These are phyloP conservation scores for Rhopalosiphum nymphaeae DNA, from an alignment of 2,888 invertebrate genomes.

Conservation along the genomic window DNA sequence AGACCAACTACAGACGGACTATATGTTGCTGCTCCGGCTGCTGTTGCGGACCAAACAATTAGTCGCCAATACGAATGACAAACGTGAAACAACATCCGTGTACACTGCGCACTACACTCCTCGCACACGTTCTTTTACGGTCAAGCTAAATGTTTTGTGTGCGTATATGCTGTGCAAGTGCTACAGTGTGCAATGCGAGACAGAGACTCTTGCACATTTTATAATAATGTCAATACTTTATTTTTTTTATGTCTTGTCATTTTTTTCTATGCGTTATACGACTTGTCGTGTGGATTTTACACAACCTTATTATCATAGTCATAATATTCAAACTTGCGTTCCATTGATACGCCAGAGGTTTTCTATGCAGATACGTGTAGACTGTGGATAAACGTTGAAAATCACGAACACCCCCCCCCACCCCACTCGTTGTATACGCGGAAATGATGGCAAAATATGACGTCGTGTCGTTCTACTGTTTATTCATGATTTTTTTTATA, in stretches of 20 bases:
- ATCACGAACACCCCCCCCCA: neutral
- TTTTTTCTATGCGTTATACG: neutral
- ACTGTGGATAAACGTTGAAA: neutral
- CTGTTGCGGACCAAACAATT: slow-evolving; percentile 47
- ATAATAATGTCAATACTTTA: neutral
- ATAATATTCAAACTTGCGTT: neutral
- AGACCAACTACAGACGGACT: neutral
- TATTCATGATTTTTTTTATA: neutral
- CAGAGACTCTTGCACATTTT: neutral
- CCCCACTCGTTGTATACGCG: neutral
- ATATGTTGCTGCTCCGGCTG: neutral
- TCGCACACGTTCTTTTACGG: neutral
- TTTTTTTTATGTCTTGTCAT: neutral
- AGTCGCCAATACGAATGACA: slow-evolving; percentile 53
- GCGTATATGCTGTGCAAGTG: neutral
- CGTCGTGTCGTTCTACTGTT: neutral
- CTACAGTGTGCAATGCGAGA: neutral
- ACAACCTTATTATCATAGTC: neutral
- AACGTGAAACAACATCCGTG: slow-evolving; percentile 55
- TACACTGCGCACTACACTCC: neutral
- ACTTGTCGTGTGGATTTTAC: neutral
- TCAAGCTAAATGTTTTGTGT: neutral
- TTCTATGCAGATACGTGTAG: neutral
- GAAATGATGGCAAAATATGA: neutral
- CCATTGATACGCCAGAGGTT: neutral